Evolutionary conservation across 2,797 vertebrate genomes (phyloP), one percentile per base, ranked within the genome.

Genomic region (Hemitrygon akajei): DNA sequence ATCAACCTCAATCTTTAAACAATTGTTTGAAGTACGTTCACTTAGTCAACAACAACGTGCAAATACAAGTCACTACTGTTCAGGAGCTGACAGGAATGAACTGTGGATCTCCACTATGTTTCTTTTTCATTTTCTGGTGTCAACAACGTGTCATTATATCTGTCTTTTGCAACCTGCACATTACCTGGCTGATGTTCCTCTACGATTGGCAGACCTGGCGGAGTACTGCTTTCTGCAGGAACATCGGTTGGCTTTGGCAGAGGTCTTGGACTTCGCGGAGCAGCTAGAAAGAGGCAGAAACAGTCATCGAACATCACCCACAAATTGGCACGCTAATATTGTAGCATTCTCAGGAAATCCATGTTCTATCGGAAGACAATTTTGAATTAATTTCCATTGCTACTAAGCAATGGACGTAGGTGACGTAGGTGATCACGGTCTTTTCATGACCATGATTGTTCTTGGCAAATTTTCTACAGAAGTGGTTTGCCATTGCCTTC

Each of bases 201-300:
- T 0, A 93, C 47, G 16, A 93, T 12, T 0, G 76, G 1, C 14
- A 11, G 37, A 47, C 76, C 71, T 20, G 27, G 25, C 9, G 22
- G 40, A 30, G 94, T 25, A 0, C 94, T 94, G 81, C 0, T 71
- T 93, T 66, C 47, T 1, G 84, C 2, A 0, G 94, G 94, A 34
- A 0, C 20, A 91, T 94, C 94, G 73, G 95, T 95, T 89, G 94
- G 75, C 66, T 94, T 2, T 0, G 94, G 86, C 7, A 82, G 73
- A 30, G 94, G 95, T 94, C 12, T 84, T n/a, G 95, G 94, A 79
- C 86, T 5, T 0, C 92, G 93, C 81, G 94, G 95, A 63, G 93
- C 95, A 95, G 94, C 0, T 0, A 91, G 80, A 12, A 9, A 30
- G 6, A 76, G n/a, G 60, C 34, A 91, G 14, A 2, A 47, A 25